Percentiles rank a stretch among this genome's conserved stretches.
Evolutionary conservation across 2,888 invertebrate genomes (phyloP).

Genomic region (Macrosoma leucophasiata): DNA sequence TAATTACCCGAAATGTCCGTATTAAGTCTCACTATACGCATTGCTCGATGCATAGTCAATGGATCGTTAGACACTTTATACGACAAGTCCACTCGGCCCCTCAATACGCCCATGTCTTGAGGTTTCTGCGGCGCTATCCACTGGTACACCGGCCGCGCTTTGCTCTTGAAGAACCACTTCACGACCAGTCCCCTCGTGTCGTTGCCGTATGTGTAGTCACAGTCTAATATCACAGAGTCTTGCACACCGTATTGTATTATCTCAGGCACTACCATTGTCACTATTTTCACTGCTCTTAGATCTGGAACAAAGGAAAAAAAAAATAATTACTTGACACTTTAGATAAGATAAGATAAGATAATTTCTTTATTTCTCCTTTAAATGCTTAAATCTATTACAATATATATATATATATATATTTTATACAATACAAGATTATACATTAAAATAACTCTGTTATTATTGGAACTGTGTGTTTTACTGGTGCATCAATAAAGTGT

Average conservation of each 20-base stretch:
- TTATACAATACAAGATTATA: too few species aligned
- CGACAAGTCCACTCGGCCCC: constrained; percentile 76
- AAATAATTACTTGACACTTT: too few species aligned
- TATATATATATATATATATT: too few species aligned
- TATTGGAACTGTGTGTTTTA: too few species aligned
- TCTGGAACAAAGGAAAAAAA: constrained; percentile 66
- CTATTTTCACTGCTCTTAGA: constrained; percentile 75
- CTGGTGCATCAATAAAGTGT: too few species aligned
- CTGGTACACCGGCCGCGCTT: constrained; percentile 82
- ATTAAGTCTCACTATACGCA: constrained; percentile 82
- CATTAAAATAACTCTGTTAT: too few species aligned
- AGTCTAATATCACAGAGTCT: constrained; percentile 81
- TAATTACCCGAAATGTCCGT: constrained; percentile 84
- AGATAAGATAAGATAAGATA: too few species aligned
- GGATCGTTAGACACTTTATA: constrained; percentile 80
- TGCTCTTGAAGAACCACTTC: constrained; percentile 85
- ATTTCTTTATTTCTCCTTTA: too few species aligned
- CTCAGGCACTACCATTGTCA: constrained; percentile 77
- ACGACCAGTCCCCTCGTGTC: constrained; percentile 81
- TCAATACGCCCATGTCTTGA: constrained; percentile 76
- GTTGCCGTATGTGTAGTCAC: constrained; percentile 80
- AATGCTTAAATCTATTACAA: too few species aligned
- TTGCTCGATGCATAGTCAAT: constrained; percentile 81
- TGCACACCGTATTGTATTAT: constrained; percentile 78
- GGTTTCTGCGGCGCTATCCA: constrained; percentile 84